Base-by-base conservation (phyloP, 2,888 invertebrate genomes). In the Lochmaea capreae region DNA sequence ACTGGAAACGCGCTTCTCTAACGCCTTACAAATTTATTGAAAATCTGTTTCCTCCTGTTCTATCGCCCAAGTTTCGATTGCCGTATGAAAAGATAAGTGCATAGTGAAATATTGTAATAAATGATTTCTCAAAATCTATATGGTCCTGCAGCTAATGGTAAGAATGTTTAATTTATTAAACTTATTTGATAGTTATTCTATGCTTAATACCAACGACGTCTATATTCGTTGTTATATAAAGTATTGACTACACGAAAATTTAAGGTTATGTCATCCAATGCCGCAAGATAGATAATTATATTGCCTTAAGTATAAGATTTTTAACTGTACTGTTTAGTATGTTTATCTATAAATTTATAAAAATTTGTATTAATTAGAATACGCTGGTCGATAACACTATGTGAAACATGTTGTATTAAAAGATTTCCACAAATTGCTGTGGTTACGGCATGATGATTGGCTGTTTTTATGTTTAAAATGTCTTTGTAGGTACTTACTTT, bases 401-500 rank as follows among this genome's bases (percentile, higher is more conserved):
- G n/a, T 22, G 18, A 10, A 22, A 1, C n/a, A 4, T 57, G 18
- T 12, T 8, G 18, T 18, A 57, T 16, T 57, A 18, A 18, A 57
- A 57, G 2, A 10, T 57, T 57, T 57, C 22, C 57, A 39, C 42
- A 61, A 5, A 43, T 63, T 18, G 5, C 43, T 43, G 43, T 16
- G 42, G 43, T 42, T 43, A 18, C 18, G 43, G 16, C 39, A n/a
- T n/a, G n/a, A 42, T 26, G 11, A 16, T 63, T 3, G 43, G 2
- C 33, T 11, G 16, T 18, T 63, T 39, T 42, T 43, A 2, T 63
- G 39, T 43, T 42, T 43, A 12, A 39, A 43, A 42, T 63, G 18
- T 16, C 10, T 63, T 42, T 63, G n/a, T 18, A 63, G 43, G n/a
- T n/a, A n/a, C 3, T 62, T 62, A 62, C 42, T 18, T 63, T 63